These are phyloP conservation scores for Vollenhovia emeryi DNA, from an alignment of 1,140 invertebrate genomes.

Conservation along the genomic window DNA sequence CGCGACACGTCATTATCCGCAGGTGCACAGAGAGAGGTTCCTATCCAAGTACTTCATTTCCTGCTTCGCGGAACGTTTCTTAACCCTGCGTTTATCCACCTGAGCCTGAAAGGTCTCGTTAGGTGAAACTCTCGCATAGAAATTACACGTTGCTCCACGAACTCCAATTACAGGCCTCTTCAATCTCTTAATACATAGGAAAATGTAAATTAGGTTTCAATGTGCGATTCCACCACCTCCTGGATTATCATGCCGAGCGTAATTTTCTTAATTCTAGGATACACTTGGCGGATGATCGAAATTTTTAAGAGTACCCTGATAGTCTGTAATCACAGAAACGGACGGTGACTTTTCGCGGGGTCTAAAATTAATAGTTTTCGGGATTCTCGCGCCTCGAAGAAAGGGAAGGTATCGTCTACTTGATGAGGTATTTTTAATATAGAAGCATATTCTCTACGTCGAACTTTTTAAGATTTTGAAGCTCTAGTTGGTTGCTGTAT, in stretches of 20 bases:
- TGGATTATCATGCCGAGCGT: constrained; percentile 29
- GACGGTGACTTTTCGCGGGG: constrained; percentile 6
- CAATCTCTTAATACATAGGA: constrained; percentile 55
- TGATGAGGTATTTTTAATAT: background rate
- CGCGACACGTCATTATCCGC: constrained; percentile 52
- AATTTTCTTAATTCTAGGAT: constrained; percentile 51
- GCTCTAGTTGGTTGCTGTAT: background rate
- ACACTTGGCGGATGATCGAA: constrained; percentile 3
- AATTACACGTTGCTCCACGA: constrained; percentile 48
- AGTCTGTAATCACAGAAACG: constrained; percentile 9
- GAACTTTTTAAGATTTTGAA: background rate
- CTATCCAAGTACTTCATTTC: constrained; percentile 42
- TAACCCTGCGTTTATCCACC: constrained; percentile 52
- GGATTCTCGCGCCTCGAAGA: background rate
- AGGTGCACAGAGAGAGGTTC: constrained; percentile 11
- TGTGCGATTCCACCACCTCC: constrained; percentile 49
- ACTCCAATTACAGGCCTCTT: constrained; percentile 48
- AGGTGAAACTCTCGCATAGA: constrained; percentile 55
- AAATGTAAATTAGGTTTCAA: constrained; percentile 59
- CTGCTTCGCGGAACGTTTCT: constrained; percentile 48
- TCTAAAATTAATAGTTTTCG: background rate
- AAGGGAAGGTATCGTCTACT: constrained; percentile 16
- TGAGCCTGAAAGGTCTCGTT: constrained; percentile 51
- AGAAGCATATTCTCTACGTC: background rate
- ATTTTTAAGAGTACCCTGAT: constrained; percentile 23